Base-by-base conservation (phyloP, 1,140 invertebrate genomes). In the Zaprionus taronus region DNA sequence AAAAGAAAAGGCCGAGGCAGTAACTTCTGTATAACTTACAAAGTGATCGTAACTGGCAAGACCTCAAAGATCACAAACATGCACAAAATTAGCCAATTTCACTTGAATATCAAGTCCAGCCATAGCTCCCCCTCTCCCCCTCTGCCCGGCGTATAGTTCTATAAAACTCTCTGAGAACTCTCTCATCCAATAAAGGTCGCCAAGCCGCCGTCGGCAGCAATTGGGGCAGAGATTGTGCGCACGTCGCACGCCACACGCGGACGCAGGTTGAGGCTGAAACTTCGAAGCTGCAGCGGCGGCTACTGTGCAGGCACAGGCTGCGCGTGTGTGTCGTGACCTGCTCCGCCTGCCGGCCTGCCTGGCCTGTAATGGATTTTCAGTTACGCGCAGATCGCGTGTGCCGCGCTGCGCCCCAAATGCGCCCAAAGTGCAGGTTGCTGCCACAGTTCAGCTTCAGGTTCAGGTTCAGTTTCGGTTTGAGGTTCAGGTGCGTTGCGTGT, bases 331-430 rank as follows among this genome's bases (percentile, higher is more conserved):
- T 71, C 62, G 67, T 77, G 69, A 63, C 58, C 68, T 47, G 41
- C 56, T 61, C 22, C 31, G 67, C 58, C 47, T 34, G 41, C 5
- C 26, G 7, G 7, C 5, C 44, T 20, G n/a, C 1, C 20, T 51
- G 47, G 17, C 6, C 47, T 4, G 77, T 81, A 80, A 83, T 87
- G 84, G 73, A 76, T 82, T 86, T 86, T 76, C 72, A 84, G 71
- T 89, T 87, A 87, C 84, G 81, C 73, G 81, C 22, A 62, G 84
- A 72, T 87, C 83, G 83, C 83, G 83, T 89, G 84, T 65, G 68
- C 44, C 53, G 53, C 41, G 44, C n/a, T 68, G 47, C 55, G 41
- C 31, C 34, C 34, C 70, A 66, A 64, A 58, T 15, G 38, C 41
- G 34, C 24, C 15, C 31, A 38, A 56, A 56, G 34, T 49, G 61